These are phyloP conservation scores for Eclectus roratus DNA, from an alignment of 2,113 vertebrate species.

Conservation along the genomic window DNA sequence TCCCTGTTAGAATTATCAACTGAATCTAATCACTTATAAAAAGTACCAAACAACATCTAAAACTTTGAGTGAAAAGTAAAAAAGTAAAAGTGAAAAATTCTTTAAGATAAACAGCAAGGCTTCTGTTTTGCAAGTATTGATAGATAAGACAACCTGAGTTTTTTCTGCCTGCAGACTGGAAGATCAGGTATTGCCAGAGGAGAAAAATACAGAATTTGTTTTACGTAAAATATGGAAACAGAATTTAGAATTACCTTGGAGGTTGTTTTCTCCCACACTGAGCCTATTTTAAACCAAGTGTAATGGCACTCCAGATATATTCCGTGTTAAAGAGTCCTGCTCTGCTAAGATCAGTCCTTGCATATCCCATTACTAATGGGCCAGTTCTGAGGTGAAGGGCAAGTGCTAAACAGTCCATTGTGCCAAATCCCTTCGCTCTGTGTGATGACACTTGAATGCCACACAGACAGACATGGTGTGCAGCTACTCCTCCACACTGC, in stretches of 20 bases:
- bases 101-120: neutral
- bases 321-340: slow-evolving; percentile 35
- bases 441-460: neutral
- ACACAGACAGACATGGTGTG: neutral
- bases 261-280: slow-evolving; percentile 53
- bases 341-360: neutral
- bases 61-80: neutral
- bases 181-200: slow-evolving; percentile 4
- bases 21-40: neutral
- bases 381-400: neutral
- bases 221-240: slow-evolving; percentile 28
- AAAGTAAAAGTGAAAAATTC: neutral
- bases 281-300: slow-evolving; percentile 46
- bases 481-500: neutral
- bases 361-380: neutral
- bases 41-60: neutral
- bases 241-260: slow-evolving; percentile 56
- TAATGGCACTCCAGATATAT: slow-evolving; percentile 14
- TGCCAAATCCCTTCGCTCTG: neutral
- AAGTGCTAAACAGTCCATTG: neutral
- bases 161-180: neutral
- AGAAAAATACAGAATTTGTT: neutral
- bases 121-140: neutral
- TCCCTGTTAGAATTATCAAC: neutral
- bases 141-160: neutral